Evolutionary conservation across 1,140 invertebrate genomes (phyloP).

Genomic region (Chymomyza costata): DNA sequence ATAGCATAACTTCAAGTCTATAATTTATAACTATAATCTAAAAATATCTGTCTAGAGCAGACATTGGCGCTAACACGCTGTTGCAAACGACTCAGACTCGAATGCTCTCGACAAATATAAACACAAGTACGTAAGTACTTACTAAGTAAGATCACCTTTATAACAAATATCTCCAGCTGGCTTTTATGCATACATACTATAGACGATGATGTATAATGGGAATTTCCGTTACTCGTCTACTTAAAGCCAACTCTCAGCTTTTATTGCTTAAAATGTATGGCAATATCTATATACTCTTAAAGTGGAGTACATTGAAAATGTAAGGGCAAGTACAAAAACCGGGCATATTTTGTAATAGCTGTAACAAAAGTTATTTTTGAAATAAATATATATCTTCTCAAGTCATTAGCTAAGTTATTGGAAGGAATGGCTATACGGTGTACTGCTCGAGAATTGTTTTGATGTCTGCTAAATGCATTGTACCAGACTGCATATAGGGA

Average conservation of each 20-base stretch:
- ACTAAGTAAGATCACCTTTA: conserved; percentile 13
- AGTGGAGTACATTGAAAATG: too few relatives aligned
- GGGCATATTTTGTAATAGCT: too few relatives aligned
- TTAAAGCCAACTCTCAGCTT: conserved; percentile 17
- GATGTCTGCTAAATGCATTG: too few relatives aligned
- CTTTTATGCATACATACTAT: conserved; percentile 21
- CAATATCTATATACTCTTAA: too few relatives aligned
- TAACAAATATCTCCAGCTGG: conserved; percentile 9
- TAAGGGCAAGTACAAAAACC: too few relatives aligned
- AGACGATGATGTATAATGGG: conserved; percentile 63
- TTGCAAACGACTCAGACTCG: not conserved
- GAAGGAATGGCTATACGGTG: too few relatives aligned
- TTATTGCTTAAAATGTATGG: not conserved
- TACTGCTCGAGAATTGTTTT: too few relatives aligned
- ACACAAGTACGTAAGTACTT: conserved; percentile 1
- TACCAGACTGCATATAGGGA: too few relatives aligned
- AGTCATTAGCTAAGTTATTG: too few relatives aligned
- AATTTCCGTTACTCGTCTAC: conserved; percentile 51
- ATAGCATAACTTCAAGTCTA: conserved; percentile 23
- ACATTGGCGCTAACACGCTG: conserved; percentile 10
- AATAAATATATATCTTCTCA: too few relatives aligned
- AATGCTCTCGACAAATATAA: conserved; percentile 1
- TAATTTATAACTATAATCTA: conserved; percentile 9
- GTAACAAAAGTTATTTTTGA: too few relatives aligned
- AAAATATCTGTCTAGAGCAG: conserved; percentile 9